phyloP scores from a whole-genome alignment of 2,888 invertebrate species.

The Acrocyrtus sp. region DNA sequence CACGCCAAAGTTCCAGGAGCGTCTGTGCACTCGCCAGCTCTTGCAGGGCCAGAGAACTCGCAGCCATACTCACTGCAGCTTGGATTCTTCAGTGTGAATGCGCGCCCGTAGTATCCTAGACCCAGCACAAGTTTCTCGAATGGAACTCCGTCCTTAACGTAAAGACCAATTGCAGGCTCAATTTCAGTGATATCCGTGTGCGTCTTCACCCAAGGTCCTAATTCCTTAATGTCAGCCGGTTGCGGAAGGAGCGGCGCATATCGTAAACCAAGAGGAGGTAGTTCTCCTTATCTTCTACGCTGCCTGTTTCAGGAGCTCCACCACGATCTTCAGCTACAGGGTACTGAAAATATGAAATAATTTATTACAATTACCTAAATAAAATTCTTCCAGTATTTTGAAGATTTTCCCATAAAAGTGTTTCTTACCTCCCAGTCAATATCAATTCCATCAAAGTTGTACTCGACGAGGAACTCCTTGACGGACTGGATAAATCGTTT shows the following conservation, averaged over 20 bases:
- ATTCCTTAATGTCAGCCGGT: constrained; percentile 24
- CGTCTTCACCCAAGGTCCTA: constrained; percentile 28
- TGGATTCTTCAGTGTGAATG: constrained; percentile 29
- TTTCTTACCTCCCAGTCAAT: constrained; percentile 76
- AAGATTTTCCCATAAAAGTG: background rate
- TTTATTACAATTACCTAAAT: background rate
- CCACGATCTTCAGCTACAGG: constrained; percentile 42
- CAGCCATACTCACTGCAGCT: constrained; percentile 32
- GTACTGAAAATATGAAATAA: constrained; percentile 10
- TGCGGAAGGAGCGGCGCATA: constrained; percentile 28
- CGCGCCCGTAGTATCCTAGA: constrained; percentile 39
- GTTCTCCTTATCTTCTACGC: constrained; percentile 34
- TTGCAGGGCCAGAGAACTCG: constrained; percentile 32
- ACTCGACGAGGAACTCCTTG: constrained; percentile 69
- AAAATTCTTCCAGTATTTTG: background rate
- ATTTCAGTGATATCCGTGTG: constrained; percentile 41
- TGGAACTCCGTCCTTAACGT: constrained; percentile 39
- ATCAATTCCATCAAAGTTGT: constrained; percentile 77
- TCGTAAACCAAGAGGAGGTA: constrained; percentile 26
- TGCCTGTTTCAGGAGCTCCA: too few relatives aligned
- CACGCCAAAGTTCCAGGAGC: constrained; percentile 45
- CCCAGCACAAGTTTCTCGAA: constrained; percentile 37
- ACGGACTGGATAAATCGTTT: constrained; percentile 70
- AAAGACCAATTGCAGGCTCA: constrained; percentile 32
- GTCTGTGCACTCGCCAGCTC: constrained; percentile 36